phyloP scores from a whole-genome alignment of 2,888 invertebrate genomes.

The Ditylenchus weischeri region DNA sequence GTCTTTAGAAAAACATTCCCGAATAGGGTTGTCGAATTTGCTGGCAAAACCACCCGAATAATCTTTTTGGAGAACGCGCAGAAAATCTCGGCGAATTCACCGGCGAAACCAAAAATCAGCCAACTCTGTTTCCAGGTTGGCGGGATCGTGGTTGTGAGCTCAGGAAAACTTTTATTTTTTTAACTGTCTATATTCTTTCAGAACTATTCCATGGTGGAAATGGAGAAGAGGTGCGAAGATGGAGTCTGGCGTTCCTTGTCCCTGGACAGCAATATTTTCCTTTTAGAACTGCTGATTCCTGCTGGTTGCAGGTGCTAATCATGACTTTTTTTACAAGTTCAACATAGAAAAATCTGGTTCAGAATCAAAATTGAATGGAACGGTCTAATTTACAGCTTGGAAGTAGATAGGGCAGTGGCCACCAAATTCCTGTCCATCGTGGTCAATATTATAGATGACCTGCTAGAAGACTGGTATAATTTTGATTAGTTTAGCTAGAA shows the following conservation, averaged over 20 bases:
- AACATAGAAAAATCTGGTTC: not conserved
- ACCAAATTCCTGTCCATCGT: slow-evolving; percentile 72
- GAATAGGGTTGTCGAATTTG: no score
- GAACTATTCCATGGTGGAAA: slow-evolving; percentile 45
- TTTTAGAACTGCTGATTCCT: slow-evolving; percentile 50
- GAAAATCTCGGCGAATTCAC: no score
- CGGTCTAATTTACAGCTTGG: slow-evolving; percentile 61
- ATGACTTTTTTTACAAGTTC: not conserved
- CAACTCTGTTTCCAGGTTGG: no score
- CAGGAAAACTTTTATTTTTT: no score
- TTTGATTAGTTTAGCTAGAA: not conserved
- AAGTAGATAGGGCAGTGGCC: slow-evolving; percentile 25
- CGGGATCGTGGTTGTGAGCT: no score
- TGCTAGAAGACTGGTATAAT: slow-evolving; percentile 88
- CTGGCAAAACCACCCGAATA: no score
- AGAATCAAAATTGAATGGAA: slow-evolving; percentile 10
- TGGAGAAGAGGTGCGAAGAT: slow-evolving; percentile 45
- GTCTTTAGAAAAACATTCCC: no score
- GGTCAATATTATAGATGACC: slow-evolving; percentile 89
- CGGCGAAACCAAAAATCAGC: no score
- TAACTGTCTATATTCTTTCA: no score
- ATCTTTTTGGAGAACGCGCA: no score
- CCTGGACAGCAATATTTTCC: slow-evolving; percentile 31
- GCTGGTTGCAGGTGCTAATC: slow-evolving; percentile 3
- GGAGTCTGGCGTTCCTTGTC: slow-evolving; percentile 43